A percentile compares a stretch with the other conserved stretches of the same genome.
These are phyloP conservation scores for Nycticorax nycticorax DNA, from an alignment of 2,113 vertebrate genomes.

Conservation along the genomic window DNA sequence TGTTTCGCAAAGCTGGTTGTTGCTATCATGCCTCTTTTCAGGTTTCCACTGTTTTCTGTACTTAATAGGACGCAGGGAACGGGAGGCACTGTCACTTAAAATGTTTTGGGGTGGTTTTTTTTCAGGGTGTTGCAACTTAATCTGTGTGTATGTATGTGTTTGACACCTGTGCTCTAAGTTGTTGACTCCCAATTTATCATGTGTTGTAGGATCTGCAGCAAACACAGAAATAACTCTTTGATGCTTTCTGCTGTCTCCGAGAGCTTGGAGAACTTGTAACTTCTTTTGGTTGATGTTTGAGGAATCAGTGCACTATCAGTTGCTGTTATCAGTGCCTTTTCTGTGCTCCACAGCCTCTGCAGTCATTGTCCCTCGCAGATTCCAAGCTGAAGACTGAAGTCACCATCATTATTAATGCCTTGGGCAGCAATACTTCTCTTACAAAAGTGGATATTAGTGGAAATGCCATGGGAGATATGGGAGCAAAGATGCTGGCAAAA, in stretches of 20 bases:
- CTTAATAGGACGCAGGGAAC: not conserved
- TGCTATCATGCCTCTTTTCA: not conserved
- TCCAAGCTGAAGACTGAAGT: slow-evolving; percentile 94
- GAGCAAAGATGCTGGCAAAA: slow-evolving; percentile 97
- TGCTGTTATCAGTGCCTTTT: not conserved
- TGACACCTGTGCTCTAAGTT: not conserved
- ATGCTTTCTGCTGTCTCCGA: not conserved
- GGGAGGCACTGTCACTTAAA: not conserved
- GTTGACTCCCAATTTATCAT: not conserved
- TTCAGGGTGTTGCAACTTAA: not conserved
- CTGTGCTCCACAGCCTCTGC: slow-evolving; percentile 82
- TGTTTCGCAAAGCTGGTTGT: not conserved
- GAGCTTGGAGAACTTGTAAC: not conserved
- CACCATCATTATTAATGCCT: slow-evolving; percentile 92
- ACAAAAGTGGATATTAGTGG: slow-evolving; percentile 95
- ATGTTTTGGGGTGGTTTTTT: not conserved
- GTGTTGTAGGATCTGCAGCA: not conserved
- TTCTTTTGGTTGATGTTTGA: not conserved
- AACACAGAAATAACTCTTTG: not conserved
- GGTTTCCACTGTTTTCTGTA: not conserved
- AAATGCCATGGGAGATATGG: slow-evolving; percentile 97
- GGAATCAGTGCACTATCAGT: not conserved
- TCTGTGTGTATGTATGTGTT: not conserved
- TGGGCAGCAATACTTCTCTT: slow-evolving; percentile 95
- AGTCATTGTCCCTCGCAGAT: slow-evolving; percentile 93